Base-by-base conservation (phyloP, 2,113 vertebrate species). In the Vidua chalybeata region DNA sequence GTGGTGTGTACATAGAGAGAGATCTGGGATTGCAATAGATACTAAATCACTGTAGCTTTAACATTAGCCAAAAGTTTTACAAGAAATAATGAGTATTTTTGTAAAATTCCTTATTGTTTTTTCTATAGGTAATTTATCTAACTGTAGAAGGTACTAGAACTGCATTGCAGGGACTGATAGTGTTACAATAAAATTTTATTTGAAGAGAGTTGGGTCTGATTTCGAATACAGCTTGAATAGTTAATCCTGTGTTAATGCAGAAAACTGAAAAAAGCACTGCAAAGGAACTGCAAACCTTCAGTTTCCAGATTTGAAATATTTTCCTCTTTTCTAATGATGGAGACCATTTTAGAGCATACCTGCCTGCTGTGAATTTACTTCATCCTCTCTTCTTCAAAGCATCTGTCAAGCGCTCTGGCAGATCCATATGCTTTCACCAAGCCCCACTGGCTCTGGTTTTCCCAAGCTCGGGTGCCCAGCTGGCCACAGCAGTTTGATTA, bases 351-450 rank as follows among this genome's bases (percentile, higher is more conserved):
- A 64, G 56, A 94, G 37, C 37, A 24, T 78, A 86, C 68, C 64
- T 95, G 59, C 39, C 73, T 90, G 59, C 82, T 90, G 28, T 72
- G 48, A 43, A 68, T 90, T 78, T 86, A 45, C 35, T 83, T 94
- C 41, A 81, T 93, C 63, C 37, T 85, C 93, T 85, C 61, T 78
- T 77, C 49, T 87, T 54, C 6, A 41, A 68, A 89, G 56, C 76
- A 75, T 66, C 79, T 97, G 79, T 93, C 92, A 90, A 91, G 76
- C 1, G 17, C 88, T 89, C 54, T 92, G 93, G 76, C 73, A 95
- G 86, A 73, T 88, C 79, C 94, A 89, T 91, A 87, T 96, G 95
- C 79, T 96, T 92, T 80, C 93, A 86, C 37, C 92, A 95, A 87
- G 73, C 73, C 55, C 68, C 41, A 5, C 46, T 93, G 83, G 80